Evolutionary conservation across 2,888 invertebrate genomes (phyloP).

Genomic region (Drosophila greeni): DNA sequence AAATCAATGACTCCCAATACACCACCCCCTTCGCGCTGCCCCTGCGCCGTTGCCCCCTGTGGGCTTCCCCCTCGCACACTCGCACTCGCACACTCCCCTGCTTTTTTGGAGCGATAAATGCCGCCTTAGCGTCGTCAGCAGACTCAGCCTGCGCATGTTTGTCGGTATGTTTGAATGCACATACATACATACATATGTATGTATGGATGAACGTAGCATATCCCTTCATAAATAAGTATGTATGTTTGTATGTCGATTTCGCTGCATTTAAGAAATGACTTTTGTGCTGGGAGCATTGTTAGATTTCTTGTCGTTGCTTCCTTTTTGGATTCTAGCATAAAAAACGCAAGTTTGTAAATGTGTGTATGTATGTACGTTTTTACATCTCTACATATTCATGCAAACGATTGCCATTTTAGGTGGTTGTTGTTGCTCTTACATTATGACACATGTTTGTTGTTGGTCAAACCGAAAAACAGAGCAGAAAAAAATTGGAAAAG

Average conservation of each 20-base stretch:
- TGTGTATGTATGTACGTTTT: conserved; percentile 5
- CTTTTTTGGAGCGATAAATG: conserved; percentile 35
- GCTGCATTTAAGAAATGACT: conserved; percentile 59
- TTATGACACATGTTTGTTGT: conserved; percentile 20
- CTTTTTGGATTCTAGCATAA: conserved; percentile 21
- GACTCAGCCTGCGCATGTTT: conserved; percentile 30
- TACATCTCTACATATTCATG: conserved; percentile 3
- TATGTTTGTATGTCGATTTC: conserved; percentile 35
- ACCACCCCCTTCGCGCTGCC: conserved; percentile 34
- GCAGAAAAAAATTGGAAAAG: conserved; percentile 13
- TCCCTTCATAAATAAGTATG: conserved; percentile 6
- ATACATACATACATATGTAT: neutral
- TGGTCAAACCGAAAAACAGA: conserved; percentile 12
- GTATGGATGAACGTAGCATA: conserved; percentile 15
- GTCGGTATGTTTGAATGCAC: conserved; percentile 12
- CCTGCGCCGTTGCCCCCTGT: conserved; percentile 8
- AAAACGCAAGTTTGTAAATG: conserved; percentile 1
- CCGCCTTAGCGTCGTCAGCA: conserved; percentile 31
- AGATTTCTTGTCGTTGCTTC: conserved; percentile 20
- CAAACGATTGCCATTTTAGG: conserved; percentile 29
- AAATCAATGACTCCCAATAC: conserved; percentile 71
- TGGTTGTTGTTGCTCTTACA: conserved; percentile 22
- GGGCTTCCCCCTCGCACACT: conserved; percentile 9
- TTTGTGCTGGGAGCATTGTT: conserved; percentile 51
- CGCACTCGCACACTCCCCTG: conserved; percentile 4